These are phyloP conservation scores for Hyaena hyaena DNA, from an alignment of 2,113 vertebrate genomes.

Conservation along the genomic window DNA sequence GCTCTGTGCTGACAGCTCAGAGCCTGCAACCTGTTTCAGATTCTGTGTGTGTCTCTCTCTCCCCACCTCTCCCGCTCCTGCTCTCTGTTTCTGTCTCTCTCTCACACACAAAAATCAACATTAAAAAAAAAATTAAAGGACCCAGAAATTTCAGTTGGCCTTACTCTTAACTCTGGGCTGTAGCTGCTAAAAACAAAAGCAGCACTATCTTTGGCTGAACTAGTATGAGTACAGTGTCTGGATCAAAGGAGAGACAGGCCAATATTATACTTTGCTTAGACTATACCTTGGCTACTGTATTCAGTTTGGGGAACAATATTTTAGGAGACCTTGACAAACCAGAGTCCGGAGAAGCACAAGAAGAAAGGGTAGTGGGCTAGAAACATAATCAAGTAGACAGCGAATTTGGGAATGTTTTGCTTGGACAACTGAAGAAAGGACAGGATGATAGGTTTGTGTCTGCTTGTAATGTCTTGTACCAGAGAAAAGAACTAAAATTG, in stretches of 20 bases:
- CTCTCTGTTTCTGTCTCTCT: no score
- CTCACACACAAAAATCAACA: no score
- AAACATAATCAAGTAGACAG: background rate
- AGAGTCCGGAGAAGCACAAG: background rate
- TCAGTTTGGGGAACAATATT: background rate
- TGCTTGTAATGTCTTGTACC: background rate
- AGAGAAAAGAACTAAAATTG: background rate
- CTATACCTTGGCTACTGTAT: background rate
- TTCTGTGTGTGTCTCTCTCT: no score
- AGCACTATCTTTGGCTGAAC: background rate
- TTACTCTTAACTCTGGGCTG: background rate
- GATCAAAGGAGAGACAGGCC: background rate
- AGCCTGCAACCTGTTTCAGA: no score
- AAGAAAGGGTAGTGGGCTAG: background rate
- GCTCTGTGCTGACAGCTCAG: no score
- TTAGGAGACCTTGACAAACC: background rate
- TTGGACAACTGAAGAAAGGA: conserved; percentile 35
- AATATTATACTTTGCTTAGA: background rate
- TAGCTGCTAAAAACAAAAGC: background rate
- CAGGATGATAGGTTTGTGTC: background rate
- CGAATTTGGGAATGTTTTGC: background rate
- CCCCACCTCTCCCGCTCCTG: no score
- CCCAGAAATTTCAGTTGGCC: background rate
- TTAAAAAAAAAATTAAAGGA: background rate
- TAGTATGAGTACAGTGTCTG: background rate